phyloP scores from a whole-genome alignment of 2,113 vertebrate genomes.

The Herpailurus yagouaroundi region DNA sequence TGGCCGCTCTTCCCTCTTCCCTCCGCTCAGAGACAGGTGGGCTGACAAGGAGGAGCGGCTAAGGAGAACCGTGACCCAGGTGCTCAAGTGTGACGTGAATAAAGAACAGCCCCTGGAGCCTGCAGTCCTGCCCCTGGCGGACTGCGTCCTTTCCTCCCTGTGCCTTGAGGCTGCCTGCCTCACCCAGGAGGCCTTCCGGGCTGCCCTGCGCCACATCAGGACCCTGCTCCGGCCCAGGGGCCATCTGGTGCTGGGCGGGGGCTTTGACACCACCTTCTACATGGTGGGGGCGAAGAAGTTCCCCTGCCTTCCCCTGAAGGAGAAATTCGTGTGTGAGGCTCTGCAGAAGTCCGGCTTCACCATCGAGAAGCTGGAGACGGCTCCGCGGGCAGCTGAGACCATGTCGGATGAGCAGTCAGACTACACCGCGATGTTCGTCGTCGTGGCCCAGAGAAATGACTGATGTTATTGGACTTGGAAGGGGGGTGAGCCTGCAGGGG shows the following conservation, averaged over 20 bases:
- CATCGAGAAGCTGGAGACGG: slow-evolving; percentile 10
- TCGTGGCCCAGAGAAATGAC: slow-evolving; percentile 49
- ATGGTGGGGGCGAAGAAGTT: slow-evolving; percentile 49
- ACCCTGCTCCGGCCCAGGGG: slow-evolving; percentile 66
- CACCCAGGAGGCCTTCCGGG: slow-evolving; percentile 31
- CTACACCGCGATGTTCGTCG: slow-evolving; percentile 22
- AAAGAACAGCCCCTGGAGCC: slow-evolving; percentile 69
- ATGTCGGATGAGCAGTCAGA: neutral
- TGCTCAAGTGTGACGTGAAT: slow-evolving; percentile 70
- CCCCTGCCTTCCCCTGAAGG: neutral
- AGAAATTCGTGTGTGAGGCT: slow-evolving; percentile 33
- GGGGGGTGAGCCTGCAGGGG: fast-evolving
- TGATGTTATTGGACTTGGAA: fast-evolving
- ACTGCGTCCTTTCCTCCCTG: slow-evolving; percentile 70
- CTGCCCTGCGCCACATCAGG: slow-evolving; percentile 49
- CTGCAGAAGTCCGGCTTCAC: slow-evolving; percentile 16
- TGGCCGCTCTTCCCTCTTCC: too few species aligned
- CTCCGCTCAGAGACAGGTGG: neutral
- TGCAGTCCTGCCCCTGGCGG: neutral
- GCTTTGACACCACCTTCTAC: slow-evolving; percentile 75
- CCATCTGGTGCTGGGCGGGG: slow-evolving; percentile 59
- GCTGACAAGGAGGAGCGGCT: slow-evolving; percentile 67
- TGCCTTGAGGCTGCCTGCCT: slow-evolving; percentile 76
- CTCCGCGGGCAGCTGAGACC: neutral
- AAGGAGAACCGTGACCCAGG: slow-evolving; percentile 32